Evolutionary conservation across 2,888 invertebrate genomes (phyloP).

Genomic region (Didymodactylos carnosus): DNA sequence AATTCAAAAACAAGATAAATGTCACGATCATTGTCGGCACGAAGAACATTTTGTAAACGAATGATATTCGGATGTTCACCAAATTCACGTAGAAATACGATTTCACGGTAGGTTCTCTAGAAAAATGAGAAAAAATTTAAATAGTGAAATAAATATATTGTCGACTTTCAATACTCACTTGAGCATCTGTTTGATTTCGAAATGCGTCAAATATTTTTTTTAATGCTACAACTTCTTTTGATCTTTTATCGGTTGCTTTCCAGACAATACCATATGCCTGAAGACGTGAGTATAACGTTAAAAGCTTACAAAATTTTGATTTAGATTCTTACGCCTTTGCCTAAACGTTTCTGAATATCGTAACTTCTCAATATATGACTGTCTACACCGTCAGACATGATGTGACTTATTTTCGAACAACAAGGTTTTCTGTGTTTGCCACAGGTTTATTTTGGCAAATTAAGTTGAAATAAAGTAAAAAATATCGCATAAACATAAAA

Average conservation of each 20-base stretch:
- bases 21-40: slow-evolving; percentile 80
- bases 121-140: not conserved
- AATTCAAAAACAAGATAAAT: slow-evolving; percentile 93
- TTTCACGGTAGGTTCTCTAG: slow-evolving; percentile 76
- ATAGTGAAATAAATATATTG: not conserved
- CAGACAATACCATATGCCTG: slow-evolving; percentile 91
- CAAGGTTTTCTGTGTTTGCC: too few relatives aligned
- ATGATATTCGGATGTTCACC: slow-evolving; percentile 83
- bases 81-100: slow-evolving; percentile 81
- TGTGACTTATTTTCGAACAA: too few relatives aligned
- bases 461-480: too few relatives aligned
- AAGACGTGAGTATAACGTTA: not conserved
- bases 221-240: slow-evolving; percentile 70
- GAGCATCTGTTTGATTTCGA: slow-evolving; percentile 87
- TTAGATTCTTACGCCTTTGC: slow-evolving; percentile 46
- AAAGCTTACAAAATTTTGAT: not conserved
- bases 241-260: slow-evolving; percentile 75
- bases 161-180: slow-evolving; percentile 37
- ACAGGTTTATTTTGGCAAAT: too few relatives aligned
- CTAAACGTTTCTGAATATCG: slow-evolving; percentile 49
- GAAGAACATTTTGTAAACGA: slow-evolving; percentile 69
- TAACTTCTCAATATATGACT: slow-evolving; percentile 65
- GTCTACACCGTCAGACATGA: slow-evolving; percentile 73
- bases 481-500: too few relatives aligned
- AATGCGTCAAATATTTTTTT: slow-evolving; percentile 99